Evolutionary conservation across 2,113 vertebrate species (phyloP).

Genomic region (Miniopterus natalensis): DNA sequence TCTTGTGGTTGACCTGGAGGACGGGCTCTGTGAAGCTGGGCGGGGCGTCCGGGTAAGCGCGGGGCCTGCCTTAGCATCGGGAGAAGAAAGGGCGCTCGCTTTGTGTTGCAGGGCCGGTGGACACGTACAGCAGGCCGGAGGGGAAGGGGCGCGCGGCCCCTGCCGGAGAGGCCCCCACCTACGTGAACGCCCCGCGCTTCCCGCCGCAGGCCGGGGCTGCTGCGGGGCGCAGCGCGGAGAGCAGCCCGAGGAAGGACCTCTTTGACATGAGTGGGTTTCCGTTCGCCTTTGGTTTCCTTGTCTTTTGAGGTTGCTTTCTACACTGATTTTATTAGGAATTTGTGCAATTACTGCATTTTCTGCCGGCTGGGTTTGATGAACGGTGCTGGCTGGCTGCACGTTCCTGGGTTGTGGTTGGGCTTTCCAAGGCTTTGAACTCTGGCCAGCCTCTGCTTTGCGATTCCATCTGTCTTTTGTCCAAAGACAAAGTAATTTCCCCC

Average conservation of each 20-base stretch:
- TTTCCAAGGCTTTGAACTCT: not conserved
- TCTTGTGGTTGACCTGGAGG: not conserved
- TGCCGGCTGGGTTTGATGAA: not conserved
- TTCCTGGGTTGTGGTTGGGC: not conserved
- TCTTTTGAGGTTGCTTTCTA: not conserved
- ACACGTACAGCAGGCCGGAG: constrained; percentile 90
- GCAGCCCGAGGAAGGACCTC: constrained; percentile 94
- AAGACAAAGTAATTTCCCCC: not conserved
- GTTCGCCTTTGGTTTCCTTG: not conserved
- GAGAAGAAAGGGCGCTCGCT: not conserved
- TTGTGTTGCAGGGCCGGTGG: constrained; percentile 91
- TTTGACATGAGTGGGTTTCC: constrained; percentile 98
- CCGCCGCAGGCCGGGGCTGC: constrained; percentile 89
- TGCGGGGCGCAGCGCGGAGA: constrained; percentile 87
- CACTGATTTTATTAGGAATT: not conserved
- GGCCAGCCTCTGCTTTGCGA: not conserved
- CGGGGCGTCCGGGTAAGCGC: not conserved
- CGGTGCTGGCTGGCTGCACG: not conserved
- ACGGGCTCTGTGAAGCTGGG: rapidly evolving
- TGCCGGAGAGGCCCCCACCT: constrained; percentile 90
- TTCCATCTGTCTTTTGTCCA: not conserved
- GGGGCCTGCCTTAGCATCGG: rapidly evolving
- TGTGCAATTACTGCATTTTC: not conserved
- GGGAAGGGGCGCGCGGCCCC: constrained; percentile 86
- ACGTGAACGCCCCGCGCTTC: constrained; percentile 95